These are phyloP conservation scores for Conus canariensis DNA, from an alignment of 2,888 invertebrate genomes.

Conservation along the genomic window DNA sequence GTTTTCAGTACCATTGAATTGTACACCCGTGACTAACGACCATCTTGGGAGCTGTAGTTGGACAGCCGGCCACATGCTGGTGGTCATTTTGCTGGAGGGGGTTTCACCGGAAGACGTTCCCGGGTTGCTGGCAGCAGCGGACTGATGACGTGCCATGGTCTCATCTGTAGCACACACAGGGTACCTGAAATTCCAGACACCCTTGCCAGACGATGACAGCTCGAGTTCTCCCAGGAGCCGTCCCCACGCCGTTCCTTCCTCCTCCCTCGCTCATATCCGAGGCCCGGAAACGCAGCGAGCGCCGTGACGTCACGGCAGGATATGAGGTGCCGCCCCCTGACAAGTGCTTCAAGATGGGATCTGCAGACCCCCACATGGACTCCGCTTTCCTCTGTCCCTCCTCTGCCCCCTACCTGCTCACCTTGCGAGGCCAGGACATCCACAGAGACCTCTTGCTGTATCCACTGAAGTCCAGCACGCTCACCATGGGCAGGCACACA, in stretches of 20 bases:
- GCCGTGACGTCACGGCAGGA: slow-evolving; percentile 15
- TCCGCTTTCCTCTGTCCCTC: slow-evolving; percentile 39
- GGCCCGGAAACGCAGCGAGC: slow-evolving; percentile 1
- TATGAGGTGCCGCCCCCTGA: slow-evolving; percentile 18
- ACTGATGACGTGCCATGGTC: too few relatives aligned
- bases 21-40: too few relatives aligned
- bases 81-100: too few relatives aligned
- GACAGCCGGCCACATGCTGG: too few relatives aligned
- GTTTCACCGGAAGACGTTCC: too few relatives aligned
- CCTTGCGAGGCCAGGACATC: slow-evolving; percentile 67
- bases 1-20: too few relatives aligned
- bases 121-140: too few relatives aligned
- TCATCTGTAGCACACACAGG: too few relatives aligned
- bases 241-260: slow-evolving; percentile 51
- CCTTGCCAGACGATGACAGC: slow-evolving; percentile 68
- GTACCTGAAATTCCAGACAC: too few relatives aligned
- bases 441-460: slow-evolving; percentile 64
- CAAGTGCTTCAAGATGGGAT: not conserved
- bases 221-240: slow-evolving; percentile 67
- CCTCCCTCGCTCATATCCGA: not conserved
- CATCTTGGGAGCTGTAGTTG: too few relatives aligned
- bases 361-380: not conserved
- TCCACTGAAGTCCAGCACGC: slow-evolving; percentile 60
- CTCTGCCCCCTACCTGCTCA: slow-evolving; percentile 58
- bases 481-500: slow-evolving; percentile 60